Evolutionary conservation across 2,888 invertebrate genomes (phyloP), one percentile per base, ranked within the genome.

Genomic region (Listrodromus nycthemerus): DNA sequence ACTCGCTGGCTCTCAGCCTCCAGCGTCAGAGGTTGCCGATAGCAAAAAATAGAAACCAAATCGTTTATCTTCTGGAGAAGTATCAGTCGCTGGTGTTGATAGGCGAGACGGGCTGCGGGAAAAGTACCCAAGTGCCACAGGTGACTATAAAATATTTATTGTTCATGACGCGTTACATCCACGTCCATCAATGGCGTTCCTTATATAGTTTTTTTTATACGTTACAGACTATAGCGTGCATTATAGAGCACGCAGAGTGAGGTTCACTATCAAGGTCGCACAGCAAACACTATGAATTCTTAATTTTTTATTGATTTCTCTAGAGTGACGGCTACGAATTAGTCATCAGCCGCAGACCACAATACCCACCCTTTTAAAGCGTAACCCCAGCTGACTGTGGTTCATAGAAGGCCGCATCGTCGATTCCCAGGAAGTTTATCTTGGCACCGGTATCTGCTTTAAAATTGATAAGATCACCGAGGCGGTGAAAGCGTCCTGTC

Each of bases 91-190:
- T 99, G 65, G 96, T 99, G 73, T 94, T 98, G 77, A 96, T 97
- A 58, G 99, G 99, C 1, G 99, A 99, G 93, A 99, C 99, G 2
- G 99, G 99, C 33, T 98, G 97, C 89, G 99, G 99, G 48, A 98
- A 99, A 94, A 98, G 98, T 91, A 99, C 99, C 0, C 99, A 99
- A 94, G 96, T 99, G 85, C 98, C 98, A 69, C 98, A 98, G 96
- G 98, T 98, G 94, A 94, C 94, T 92, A 76, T 70, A 78, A 63
- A 52, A 24, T 83, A 63, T 67, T 73, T 41, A 83, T 74, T 16
- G 13, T 8, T 0, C n/a, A 5, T 73, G 19, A 10, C 6, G n/a
- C 10, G 13, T 7, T 6, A 8, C 50, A 8, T 50, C n/a, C 1
- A 50, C 13, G 1, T 0, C 19, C 19, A 5, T 4, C 0, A n/a